Percentiles rank a stretch among this genome's conserved stretches.
phyloP scores from a whole-genome alignment of 1,140 invertebrate species.

The Aphaenogaster floridana region DNA sequence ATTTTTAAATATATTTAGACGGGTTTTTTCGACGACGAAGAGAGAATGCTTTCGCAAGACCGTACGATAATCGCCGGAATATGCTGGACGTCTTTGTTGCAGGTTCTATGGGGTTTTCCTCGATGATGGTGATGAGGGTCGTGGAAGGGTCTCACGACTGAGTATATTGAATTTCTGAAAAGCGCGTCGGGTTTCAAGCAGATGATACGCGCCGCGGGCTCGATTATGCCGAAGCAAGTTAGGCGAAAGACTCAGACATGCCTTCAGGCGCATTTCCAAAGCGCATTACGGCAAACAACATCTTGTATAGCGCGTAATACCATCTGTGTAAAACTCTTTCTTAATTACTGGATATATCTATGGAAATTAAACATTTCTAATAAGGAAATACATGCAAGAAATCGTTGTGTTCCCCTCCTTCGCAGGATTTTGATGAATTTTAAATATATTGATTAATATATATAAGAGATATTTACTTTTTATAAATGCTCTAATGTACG shows the following conservation, averaged over 20 bases:
- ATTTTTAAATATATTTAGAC: constrained; percentile 23
- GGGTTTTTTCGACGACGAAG: background rate
- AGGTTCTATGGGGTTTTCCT: constrained; percentile 52
- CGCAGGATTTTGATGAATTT: background rate
- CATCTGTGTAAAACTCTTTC: background rate
- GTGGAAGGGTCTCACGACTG: constrained; percentile 58
- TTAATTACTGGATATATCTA: constrained; percentile 6
- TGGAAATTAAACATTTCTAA: background rate
- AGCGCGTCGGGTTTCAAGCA: constrained; percentile 81
- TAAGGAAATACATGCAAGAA: background rate
- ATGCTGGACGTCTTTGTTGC: constrained; percentile 71
- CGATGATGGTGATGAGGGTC: constrained; percentile 52
- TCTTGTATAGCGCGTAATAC: background rate
- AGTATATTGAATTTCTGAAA: constrained; percentile 85
- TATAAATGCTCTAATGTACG: background rate
- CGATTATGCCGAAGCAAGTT: constrained; percentile 77
- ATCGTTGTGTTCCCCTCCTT: too few relatives aligned
- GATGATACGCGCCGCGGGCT: constrained; percentile 76
- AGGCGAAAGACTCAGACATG: constrained; percentile 56
- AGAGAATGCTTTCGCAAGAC: constrained; percentile 3
- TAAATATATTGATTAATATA: background rate
- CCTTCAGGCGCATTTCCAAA: constrained; percentile 61
- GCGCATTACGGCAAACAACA: constrained; percentile 76
- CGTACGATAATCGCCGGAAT: constrained; percentile 45
- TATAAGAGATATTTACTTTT: background rate